Evolutionary conservation across 1,140 invertebrate genomes (phyloP).

Genomic region (Tribolium castaneum): DNA sequence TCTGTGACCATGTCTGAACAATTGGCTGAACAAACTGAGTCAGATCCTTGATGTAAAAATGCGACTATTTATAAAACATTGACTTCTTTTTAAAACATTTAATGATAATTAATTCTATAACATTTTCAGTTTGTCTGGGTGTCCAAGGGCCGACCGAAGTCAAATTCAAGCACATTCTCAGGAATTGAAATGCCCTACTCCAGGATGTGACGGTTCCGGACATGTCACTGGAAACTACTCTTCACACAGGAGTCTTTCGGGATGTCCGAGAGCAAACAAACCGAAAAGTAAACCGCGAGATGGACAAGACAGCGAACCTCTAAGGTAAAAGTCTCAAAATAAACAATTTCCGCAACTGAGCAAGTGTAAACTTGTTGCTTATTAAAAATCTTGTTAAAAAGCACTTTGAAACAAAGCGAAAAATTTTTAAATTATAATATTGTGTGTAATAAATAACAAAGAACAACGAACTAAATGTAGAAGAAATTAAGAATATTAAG

Average conservation of each 20-base stretch:
- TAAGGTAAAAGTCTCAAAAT: no score
- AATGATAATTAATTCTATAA: no score
- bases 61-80: background rate
- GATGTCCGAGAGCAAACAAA: conserved; percentile 89
- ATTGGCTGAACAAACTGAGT: conserved; percentile 54
- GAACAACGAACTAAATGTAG: no score
- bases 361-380: no score
- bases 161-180: conserved; percentile 82
- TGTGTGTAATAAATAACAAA: no score
- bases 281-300: conserved; percentile 92
- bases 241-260: conserved; percentile 86
- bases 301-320: conserved; percentile 89
- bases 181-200: conserved; percentile 90
- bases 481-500: no score
- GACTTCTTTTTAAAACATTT: no score
- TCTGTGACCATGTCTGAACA: conserved; percentile 51
- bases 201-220: conserved; percentile 90
- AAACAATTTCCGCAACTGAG: no score
- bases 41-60: conserved; percentile 47
- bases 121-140: conserved; percentile 75
- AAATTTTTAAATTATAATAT: no score
- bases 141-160: conserved; percentile 79
- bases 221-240: conserved; percentile 91
- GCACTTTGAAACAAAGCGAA: no score
- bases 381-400: background rate